Base-by-base conservation (phyloP, 2,113 vertebrate species). In the Morone saxatilis region DNA sequence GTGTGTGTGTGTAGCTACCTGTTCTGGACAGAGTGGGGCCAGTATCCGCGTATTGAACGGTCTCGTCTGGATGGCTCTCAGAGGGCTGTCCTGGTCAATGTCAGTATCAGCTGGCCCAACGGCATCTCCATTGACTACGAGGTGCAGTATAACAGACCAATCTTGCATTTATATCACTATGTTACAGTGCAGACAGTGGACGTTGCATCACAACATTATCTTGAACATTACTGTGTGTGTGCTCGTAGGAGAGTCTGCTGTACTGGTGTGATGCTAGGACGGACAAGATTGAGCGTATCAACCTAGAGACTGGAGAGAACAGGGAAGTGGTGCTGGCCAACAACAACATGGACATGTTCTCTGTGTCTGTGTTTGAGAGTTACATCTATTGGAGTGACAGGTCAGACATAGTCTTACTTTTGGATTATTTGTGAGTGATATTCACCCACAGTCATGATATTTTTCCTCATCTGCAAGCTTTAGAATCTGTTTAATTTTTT, bases 341-440 rank as follows among this genome's bases (percentile, higher is more conserved):
- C 95, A 99, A 99, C 90, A 99, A 99, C 96, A 99, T 99, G 97
- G 98, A 99, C 94, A 99, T 99, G 98, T 99, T 99, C 93, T 99
- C 98, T 0, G 98, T 99, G 82, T 99, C 98, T 0, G 98, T 99
- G 86, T 99, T 99, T 1, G 97, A 99, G 92, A 97, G 93, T 71
- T 99, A 98, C 94, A 97, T 99, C 78, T 99, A 99, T 94, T 99
- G 98, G 98, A 99, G 98, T 0, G 98, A 99, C 78, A 96, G 98
- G 98, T 99, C 22, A 88, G 92, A 61, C 41, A 22, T 5, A 17
- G 14, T 53, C 50, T 67, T 16, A 67, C 31, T 69, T 71, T 63
- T 40, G 7, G 7, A 45, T 51, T 31, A 51, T 63, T 78, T 68
- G 16, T 14, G 0, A 51, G 6, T 31, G 45, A 50, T 61, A 61